phyloP scores from a whole-genome alignment of 2,888 invertebrate species.

The Drosophila gaucha region DNA sequence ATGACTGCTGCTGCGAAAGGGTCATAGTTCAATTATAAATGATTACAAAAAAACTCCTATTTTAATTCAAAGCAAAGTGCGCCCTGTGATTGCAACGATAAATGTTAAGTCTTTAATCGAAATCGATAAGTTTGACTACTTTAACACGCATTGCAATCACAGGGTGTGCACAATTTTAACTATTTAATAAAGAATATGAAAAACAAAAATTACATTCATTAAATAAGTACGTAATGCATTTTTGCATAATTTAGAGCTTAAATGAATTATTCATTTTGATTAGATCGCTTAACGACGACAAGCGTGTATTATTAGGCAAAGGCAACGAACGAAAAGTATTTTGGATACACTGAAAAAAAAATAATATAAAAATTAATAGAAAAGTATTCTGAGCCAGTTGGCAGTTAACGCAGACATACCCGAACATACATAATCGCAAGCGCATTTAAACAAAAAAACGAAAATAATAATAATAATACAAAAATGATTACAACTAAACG shows the following conservation, averaged over 20 bases:
- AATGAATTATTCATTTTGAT: constrained; percentile 26
- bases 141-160: constrained; percentile 6
- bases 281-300: constrained; percentile 33
- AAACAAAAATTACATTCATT: constrained; percentile 26
- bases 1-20: constrained; percentile 48
- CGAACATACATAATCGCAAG: constrained; percentile 75
- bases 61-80: constrained; percentile 15
- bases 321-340: constrained; percentile 62
- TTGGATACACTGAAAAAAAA: constrained; percentile 20
- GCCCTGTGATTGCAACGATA: constrained; percentile 5
- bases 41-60: not conserved
- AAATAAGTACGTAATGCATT: constrained; percentile 56
- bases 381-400: constrained; percentile 50
- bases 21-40: constrained; percentile 63
- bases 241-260: constrained; percentile 70
- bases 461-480: constrained; percentile 9
- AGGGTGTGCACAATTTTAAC: constrained; percentile 14
- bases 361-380: constrained; percentile 9
- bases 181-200: constrained; percentile 1
- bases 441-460: constrained; percentile 63
- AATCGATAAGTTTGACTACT: not conserved
- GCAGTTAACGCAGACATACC: constrained; percentile 71
- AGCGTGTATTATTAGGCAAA: constrained; percentile 42
- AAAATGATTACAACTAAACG: constrained; percentile 57
- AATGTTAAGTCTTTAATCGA: not conserved